These are phyloP conservation scores for Nomada flava DNA, from an alignment of 2,888 invertebrate species.

Conservation along the genomic window DNA sequence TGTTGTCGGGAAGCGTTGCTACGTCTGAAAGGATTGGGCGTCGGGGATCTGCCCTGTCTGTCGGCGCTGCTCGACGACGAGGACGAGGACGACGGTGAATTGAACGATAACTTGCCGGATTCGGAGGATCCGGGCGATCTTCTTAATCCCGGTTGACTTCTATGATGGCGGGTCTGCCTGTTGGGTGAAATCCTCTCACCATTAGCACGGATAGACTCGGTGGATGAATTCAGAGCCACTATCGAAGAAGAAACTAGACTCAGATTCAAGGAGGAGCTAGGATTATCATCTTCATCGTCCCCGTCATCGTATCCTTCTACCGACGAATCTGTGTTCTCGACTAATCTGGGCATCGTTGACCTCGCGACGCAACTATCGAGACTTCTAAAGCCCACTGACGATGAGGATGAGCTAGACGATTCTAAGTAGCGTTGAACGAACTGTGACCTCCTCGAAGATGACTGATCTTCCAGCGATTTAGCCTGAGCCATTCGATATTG, in stretches of 20 bases:
- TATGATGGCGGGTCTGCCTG: constrained; percentile 71
- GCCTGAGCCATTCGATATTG: constrained; percentile 85
- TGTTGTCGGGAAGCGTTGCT: constrained; percentile 73
- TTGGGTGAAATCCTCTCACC: constrained; percentile 77
- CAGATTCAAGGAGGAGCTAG: constrained; percentile 84
- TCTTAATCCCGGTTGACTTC: constrained; percentile 75
- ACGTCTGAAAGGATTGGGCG: constrained; percentile 78
- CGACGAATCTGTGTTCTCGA: constrained; percentile 86
- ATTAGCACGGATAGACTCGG: constrained; percentile 77
- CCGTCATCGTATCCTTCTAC: constrained; percentile 86
- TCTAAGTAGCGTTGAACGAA: constrained; percentile 86
- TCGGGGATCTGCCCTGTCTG: constrained; percentile 77
- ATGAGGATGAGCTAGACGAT: constrained; percentile 86
- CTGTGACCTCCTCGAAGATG: constrained; percentile 86
- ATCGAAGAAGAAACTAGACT: constrained; percentile 80
- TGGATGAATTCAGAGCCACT: constrained; percentile 78
- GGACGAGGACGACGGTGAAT: constrained; percentile 78
- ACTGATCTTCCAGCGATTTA: constrained; percentile 85
- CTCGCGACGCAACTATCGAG: constrained; percentile 86
- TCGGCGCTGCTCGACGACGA: constrained; percentile 79
- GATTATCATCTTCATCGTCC: constrained; percentile 85
- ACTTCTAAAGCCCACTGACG: constrained; percentile 88
- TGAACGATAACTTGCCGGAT: constrained; percentile 77
- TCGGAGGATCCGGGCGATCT: constrained; percentile 82
- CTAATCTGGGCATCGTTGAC: constrained; percentile 85